These are phyloP conservation scores for Pollenia griseotomentosa DNA, from an alignment of 2,888 invertebrate genomes.

Conservation along the genomic window DNA sequence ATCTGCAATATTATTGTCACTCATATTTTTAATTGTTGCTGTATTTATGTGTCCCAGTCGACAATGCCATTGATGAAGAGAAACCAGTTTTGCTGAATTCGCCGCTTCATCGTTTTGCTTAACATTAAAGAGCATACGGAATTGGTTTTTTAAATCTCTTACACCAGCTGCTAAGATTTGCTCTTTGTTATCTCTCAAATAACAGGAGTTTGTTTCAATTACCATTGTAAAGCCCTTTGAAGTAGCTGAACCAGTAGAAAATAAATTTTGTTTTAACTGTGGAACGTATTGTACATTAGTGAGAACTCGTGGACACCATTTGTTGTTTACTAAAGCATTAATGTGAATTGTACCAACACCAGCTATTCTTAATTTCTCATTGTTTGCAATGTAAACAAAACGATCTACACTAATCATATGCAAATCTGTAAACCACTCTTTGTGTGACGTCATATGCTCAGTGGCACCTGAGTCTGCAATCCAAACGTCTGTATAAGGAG, in stretches of 20 bases:
- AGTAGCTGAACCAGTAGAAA: constrained; percentile 59
- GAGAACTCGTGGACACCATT: constrained; percentile 47
- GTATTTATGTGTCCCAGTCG: constrained; percentile 50
- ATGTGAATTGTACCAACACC: constrained; percentile 58
- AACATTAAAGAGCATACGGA: constrained; percentile 41
- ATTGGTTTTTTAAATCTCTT: constrained; percentile 46
- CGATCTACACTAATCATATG: constrained; percentile 29
- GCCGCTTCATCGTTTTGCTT: constrained; percentile 27
- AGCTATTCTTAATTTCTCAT: constrained; percentile 50
- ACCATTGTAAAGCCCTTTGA: constrained; percentile 45
- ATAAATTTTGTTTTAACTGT: constrained; percentile 68
- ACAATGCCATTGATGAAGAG: constrained; percentile 62
- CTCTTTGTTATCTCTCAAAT: constrained; percentile 22
- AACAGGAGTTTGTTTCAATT: constrained; percentile 39
- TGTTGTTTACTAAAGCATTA: constrained; percentile 53
- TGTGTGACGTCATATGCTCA: constrained; percentile 70
- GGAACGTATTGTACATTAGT: constrained; percentile 71
- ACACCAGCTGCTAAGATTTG: constrained; percentile 49
- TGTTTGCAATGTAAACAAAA: constrained; percentile 54
- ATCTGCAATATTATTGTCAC: constrained; percentile 50
- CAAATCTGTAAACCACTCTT: constrained; percentile 40
- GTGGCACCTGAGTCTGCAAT: constrained; percentile 62
- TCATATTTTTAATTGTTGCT: constrained; percentile 49
- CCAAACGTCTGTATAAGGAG: constrained; percentile 40
- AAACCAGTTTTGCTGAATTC: constrained; percentile 27